Conservation (phyloP, 2,888 invertebrate genomes). For the Pachymerium ferrugineum region DNA sequence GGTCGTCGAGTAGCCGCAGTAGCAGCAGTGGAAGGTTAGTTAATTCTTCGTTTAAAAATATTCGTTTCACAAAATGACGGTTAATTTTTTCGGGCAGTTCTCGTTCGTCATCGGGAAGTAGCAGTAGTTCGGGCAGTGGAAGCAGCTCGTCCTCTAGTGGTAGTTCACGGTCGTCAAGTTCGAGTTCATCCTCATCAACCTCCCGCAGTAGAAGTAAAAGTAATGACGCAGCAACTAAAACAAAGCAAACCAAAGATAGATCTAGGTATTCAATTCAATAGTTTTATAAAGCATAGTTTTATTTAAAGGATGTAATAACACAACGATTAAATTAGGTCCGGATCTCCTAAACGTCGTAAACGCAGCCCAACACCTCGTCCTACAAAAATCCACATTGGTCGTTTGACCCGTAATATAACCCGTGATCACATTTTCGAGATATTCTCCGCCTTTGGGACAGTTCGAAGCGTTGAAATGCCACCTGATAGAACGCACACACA, state of each 20-base stretch:
- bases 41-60: neutral
- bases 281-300: neutral
- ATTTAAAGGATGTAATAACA: neutral
- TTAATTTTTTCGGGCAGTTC: slow-evolving; percentile 55
- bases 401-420: slow-evolving; percentile 84
- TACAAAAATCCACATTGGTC: slow-evolving; percentile 88
- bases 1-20: slow-evolving; percentile 72
- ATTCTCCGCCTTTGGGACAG: slow-evolving; percentile 77
- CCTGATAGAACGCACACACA: slow-evolving; percentile 80
- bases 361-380: slow-evolving; percentile 86
- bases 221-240: slow-evolving; percentile 31
- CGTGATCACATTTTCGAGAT: slow-evolving; percentile 81
- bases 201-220: slow-evolving; percentile 52
- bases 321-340: slow-evolving; percentile 37
- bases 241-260: slow-evolving; percentile 29
- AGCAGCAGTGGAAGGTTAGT: slow-evolving; percentile 63
- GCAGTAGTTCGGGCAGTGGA: slow-evolving; percentile 39
- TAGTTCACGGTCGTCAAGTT: slow-evolving; percentile 53
- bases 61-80: neutral
- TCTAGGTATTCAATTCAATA: slow-evolving; percentile 29
- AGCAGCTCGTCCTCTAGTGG: slow-evolving; percentile 36
- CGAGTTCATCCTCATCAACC: slow-evolving; percentile 65
- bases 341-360: slow-evolving; percentile 56
- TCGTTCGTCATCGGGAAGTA: slow-evolving; percentile 44
- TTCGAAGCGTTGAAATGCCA: slow-evolving; percentile 85